Conservation (phyloP, 2,888 invertebrate species). For the Drosophila hawaiiensis region DNA sequence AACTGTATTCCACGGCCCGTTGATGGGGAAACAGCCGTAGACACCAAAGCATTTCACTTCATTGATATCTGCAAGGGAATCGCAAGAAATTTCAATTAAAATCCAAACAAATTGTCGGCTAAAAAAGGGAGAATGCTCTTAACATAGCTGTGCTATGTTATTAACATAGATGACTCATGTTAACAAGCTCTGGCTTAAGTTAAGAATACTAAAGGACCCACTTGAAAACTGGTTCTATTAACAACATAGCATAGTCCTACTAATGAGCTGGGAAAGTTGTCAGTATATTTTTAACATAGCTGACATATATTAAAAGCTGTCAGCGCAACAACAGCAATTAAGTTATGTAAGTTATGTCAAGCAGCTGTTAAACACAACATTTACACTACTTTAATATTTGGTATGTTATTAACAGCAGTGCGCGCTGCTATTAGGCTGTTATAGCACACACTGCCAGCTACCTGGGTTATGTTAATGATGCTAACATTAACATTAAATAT, state of each 20-base stretch:
- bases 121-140: background rate
- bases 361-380: background rate
- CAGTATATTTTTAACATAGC: background rate
- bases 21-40: conserved; percentile 93
- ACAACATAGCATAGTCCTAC: background rate
- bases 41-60: conserved; percentile 90
- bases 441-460: background rate
- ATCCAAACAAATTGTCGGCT: background rate
- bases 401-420: background rate
- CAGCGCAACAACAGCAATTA: background rate
- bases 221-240: background rate
- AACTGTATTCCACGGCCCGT: conserved; percentile 91
- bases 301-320: background rate
- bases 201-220: background rate
- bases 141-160: background rate
- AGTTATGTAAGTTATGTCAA: background rate
- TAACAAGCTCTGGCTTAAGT: background rate
- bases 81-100: background rate
- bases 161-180: background rate
- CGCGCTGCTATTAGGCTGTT: background rate
- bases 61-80: conserved; percentile 75
- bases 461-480: background rate
- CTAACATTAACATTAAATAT: background rate
- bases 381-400: background rate
- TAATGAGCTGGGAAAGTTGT: background rate